Conservation (phyloP, 2,113 vertebrate species). For the Xerus inauris region DNA sequence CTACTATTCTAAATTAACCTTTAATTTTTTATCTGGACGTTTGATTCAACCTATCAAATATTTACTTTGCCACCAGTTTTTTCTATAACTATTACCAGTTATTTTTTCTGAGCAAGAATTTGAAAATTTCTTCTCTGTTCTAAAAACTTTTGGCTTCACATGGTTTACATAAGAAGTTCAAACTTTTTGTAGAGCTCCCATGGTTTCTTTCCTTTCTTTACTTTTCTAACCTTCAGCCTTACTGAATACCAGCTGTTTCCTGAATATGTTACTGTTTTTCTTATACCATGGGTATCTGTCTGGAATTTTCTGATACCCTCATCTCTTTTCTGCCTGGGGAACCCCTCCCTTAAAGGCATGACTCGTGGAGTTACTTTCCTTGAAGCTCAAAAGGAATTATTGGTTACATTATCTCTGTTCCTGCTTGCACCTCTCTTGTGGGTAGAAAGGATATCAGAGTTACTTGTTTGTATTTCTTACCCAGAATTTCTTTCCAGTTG, state of each 20-base stretch:
- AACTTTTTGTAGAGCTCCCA: background rate
- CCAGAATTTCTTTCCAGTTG: background rate
- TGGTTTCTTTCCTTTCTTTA: background rate
- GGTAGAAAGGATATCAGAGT: background rate
- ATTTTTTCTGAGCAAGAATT: slow-evolving; percentile 35
- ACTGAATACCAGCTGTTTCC: background rate
- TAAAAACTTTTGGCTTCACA: background rate
- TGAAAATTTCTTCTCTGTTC: background rate
- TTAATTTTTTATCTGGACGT: too few relatives aligned
- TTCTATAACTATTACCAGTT: too few relatives aligned
- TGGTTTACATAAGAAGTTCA: background rate
- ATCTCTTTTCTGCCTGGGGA: background rate
- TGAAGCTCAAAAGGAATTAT: background rate
- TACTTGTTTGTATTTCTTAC: slow-evolving; percentile 4
- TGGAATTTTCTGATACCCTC: background rate
- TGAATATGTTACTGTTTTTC: background rate
- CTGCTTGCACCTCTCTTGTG: background rate
- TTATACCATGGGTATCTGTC: background rate
- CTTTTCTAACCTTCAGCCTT: background rate
- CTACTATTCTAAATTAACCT: too few relatives aligned
- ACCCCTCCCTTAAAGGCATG: background rate
- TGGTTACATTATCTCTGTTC: background rate
- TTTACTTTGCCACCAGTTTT: too few relatives aligned
- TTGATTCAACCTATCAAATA: too few relatives aligned
- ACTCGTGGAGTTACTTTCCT: background rate